Conservation (phyloP, 2,888 invertebrate genomes). For the Branchipolynoe longqiensis region DNA sequence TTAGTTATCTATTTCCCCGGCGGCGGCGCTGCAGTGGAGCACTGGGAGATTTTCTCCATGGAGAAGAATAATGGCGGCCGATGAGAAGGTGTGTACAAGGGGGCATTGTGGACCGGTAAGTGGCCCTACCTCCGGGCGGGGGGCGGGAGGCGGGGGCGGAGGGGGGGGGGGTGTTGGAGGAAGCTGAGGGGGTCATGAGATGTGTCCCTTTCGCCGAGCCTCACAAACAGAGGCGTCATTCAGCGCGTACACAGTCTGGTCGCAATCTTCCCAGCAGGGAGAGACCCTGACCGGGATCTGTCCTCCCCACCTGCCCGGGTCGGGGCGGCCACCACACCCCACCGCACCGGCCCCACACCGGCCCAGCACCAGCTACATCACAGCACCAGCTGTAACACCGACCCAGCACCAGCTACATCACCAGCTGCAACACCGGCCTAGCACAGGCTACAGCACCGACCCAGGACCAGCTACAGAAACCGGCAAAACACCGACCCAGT, state of each 20-base stretch:
- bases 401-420: too few relatives aligned
- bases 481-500: too few relatives aligned
- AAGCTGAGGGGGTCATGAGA: not conserved
- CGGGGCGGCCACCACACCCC: constrained; percentile 16
- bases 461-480: too few relatives aligned
- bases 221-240: constrained; percentile 30
- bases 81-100: not conserved
- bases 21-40: not conserved
- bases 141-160: not conserved
- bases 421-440: too few relatives aligned
- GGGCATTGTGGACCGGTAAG: constrained; percentile 25
- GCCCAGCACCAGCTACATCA: not conserved
- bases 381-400: too few relatives aligned
- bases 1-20: not conserved
- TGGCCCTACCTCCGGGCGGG: constrained; percentile 14
- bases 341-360: not conserved
- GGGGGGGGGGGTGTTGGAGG: not conserved
- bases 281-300: not conserved
- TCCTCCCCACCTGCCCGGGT: constrained; percentile 24
- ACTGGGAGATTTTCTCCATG: not conserved
- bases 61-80: not conserved
- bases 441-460: too few relatives aligned
- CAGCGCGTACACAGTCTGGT: constrained; percentile 1
- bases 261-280: constrained; percentile 19
- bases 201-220: constrained; percentile 38